Evolutionary conservation across 2,888 invertebrate genomes (phyloP).

Genomic region (Drosophila differens): DNA sequence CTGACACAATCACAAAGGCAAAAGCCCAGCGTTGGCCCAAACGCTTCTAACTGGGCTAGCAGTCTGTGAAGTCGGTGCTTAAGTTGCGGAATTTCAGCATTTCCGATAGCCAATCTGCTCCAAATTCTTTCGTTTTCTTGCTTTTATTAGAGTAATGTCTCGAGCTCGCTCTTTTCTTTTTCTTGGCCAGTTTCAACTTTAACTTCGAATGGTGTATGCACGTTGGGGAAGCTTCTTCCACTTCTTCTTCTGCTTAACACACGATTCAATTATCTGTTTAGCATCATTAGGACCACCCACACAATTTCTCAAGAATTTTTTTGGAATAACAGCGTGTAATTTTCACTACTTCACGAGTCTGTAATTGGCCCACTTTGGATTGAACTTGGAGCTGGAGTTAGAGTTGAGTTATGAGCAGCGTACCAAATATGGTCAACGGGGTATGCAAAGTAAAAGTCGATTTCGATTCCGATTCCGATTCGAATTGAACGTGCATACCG

Average conservation of each 20-base stretch:
- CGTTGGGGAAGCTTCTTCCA: not conserved
- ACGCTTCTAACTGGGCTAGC: constrained; percentile 63
- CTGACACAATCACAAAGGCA: constrained; percentile 68
- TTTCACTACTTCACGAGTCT: constrained; percentile 34
- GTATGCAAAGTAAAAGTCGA: constrained; percentile 71
- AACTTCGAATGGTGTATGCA: constrained; percentile 1
- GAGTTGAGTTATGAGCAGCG: constrained; percentile 45
- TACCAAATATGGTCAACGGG: constrained; percentile 52
- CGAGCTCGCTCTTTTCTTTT: not conserved
- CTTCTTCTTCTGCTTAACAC: not conserved
- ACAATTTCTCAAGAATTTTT: constrained; percentile 16
- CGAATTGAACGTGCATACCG: constrained; percentile 34
- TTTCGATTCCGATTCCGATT: constrained; percentile 19
- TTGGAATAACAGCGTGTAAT: constrained; percentile 20
- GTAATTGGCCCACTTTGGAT: constrained; percentile 54
- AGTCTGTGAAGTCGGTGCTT: constrained; percentile 6
- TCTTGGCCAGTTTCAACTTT: constrained; percentile 1
- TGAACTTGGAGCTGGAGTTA: constrained; percentile 17
- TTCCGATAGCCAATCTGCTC: constrained; percentile 72
- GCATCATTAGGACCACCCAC: constrained; percentile 52
- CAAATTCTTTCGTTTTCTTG: constrained; percentile 58
- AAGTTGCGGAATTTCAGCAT: constrained; percentile 31
- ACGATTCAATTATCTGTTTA: constrained; percentile 5
- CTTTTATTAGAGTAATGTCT: constrained; percentile 63
- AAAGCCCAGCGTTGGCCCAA: constrained; percentile 41